A percentile compares a stretch with the other conserved stretches of the same genome.
phyloP scores from a whole-genome alignment of 2,888 invertebrate genomes.

The Sarcophaga carnaria region DNA sequence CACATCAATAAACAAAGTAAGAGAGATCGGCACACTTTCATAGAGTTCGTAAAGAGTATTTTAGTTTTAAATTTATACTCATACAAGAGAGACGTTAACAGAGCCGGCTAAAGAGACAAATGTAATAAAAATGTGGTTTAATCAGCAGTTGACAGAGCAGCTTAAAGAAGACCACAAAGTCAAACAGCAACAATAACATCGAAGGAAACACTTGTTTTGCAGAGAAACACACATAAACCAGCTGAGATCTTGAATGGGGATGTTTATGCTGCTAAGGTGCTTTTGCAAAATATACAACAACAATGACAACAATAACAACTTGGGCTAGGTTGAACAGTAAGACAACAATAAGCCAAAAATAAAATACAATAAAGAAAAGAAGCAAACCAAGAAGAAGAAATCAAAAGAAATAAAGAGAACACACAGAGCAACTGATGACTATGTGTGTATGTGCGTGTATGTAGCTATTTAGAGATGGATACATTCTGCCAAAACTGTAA shows the following conservation, averaged over 20 bases:
- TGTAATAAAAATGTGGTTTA: constrained; percentile 25
- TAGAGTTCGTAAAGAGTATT: constrained; percentile 3
- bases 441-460: background rate
- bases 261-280: constrained; percentile 21
- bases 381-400: constrained; percentile 40
- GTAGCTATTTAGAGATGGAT: constrained; percentile 7
- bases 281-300: constrained; percentile 13
- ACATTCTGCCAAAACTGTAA: constrained; percentile 59
- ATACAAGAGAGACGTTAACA: constrained; percentile 48
- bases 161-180: constrained; percentile 15
- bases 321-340: background rate
- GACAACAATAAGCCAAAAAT: background rate
- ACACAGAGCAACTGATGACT: background rate
- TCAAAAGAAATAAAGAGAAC: constrained; percentile 4
- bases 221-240: constrained; percentile 47
- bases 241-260: constrained; percentile 1
- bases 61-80: background rate
- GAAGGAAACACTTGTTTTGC: constrained; percentile 60
- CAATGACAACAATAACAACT: background rate
- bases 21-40: constrained; percentile 11
- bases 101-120: constrained; percentile 50
- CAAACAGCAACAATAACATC: background rate
- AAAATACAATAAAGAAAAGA: constrained; percentile 17
- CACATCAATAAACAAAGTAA: constrained; percentile 3
- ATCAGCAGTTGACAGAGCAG: background rate